Evolutionary conservation across 2,888 invertebrate species (phyloP).

Genomic region (Xestia sexstrigata): DNA sequence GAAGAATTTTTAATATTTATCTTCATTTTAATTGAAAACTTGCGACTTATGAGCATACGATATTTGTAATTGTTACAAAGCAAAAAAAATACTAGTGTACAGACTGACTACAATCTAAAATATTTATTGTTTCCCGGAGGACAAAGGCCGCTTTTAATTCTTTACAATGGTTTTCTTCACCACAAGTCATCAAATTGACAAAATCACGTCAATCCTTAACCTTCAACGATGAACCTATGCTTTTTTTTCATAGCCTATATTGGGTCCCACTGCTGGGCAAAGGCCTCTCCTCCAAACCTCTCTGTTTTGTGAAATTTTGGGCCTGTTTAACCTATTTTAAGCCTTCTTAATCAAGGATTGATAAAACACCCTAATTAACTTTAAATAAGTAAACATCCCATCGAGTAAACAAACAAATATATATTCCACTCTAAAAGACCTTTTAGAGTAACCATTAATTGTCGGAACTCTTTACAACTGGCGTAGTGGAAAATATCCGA

Average conservation of each 20-base stretch:
- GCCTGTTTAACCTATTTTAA: no score
- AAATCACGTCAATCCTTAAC: neutral
- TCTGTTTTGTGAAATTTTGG: no score
- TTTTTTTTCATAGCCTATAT: no score
- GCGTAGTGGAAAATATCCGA: slow-evolving; percentile 67
- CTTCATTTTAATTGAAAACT: neutral
- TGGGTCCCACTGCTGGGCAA: no score
- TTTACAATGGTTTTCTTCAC: neutral
- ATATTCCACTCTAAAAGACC: slow-evolving; percentile 49
- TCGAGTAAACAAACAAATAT: slow-evolving; percentile 38
- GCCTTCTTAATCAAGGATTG: neutral
- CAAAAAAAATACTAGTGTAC: neutral
- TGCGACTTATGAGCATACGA: neutral
- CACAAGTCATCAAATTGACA: neutral
- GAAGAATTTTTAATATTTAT: neutral
- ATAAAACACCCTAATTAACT: neutral
- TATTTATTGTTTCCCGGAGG: neutral
- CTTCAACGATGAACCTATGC: no score
- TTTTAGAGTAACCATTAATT: slow-evolving; percentile 70
- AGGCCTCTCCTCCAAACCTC: no score
- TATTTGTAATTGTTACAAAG: neutral
- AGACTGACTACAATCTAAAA: neutral
- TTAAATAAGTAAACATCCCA: slow-evolving; percentile 15
- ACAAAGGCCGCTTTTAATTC: neutral
- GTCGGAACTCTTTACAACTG: slow-evolving; percentile 70